Conservation (phyloP, 2,888 invertebrate genomes). For the Hirtodrosophila alboralis region DNA sequence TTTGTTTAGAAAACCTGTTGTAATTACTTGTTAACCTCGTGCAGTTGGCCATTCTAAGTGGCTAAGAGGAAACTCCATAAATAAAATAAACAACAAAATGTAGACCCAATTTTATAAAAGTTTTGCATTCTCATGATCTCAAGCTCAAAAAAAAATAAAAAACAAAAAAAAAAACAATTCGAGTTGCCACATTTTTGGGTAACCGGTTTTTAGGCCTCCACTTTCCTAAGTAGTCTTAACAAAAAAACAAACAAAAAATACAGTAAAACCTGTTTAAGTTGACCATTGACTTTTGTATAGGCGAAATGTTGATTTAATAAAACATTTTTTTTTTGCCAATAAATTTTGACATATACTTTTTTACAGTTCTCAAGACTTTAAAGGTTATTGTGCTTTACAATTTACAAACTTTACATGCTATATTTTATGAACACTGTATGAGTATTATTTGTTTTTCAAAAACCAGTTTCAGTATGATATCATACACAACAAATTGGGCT, state of each 20-base stretch:
- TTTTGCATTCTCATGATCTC: slow-evolving; percentile 53
- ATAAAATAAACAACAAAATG: slow-evolving; percentile 35
- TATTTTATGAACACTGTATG: slow-evolving; percentile 4
- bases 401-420: slow-evolving; percentile 14
- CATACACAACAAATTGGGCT: slow-evolving; percentile 37
- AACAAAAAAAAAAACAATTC: slow-evolving; percentile 11
- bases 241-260: slow-evolving; percentile 14
- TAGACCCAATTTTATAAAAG: slow-evolving; percentile 64
- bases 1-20: slow-evolving; percentile 47
- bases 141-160: no score
- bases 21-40: slow-evolving; percentile 59
- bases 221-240: slow-evolving; percentile 13
- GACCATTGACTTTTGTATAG: not conserved
- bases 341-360: no score
- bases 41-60: slow-evolving; percentile 17
- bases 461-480: slow-evolving; percentile 69
- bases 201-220: slow-evolving; percentile 49
- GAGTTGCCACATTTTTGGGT: slow-evolving; percentile 31
- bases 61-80: slow-evolving; percentile 27
- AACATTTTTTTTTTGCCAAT: no score
- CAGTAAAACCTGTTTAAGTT: slow-evolving; percentile 23
- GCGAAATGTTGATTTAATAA: not conserved
- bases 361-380: not conserved
- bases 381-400: not conserved
- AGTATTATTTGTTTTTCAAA: slow-evolving; percentile 6